Conservation (phyloP, 2,888 invertebrate species). For the Craniophora ligustri region DNA sequence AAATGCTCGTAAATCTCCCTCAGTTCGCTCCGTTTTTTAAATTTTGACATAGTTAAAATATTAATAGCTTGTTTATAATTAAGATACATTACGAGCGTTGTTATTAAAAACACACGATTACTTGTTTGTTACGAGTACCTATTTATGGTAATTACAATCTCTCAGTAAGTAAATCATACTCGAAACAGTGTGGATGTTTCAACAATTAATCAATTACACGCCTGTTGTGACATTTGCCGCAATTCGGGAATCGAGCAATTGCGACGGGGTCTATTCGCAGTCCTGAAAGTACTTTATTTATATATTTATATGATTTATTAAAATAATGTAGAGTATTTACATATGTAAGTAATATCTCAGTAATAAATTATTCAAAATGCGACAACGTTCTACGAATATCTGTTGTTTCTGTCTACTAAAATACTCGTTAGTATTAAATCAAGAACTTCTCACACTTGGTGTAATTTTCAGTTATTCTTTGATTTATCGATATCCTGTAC, state of each 20-base stretch:
- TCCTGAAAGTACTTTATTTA: background rate
- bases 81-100: slow-evolving; percentile 19
- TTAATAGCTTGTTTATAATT: slow-evolving; percentile 57
- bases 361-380: background rate
- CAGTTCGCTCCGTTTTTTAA: slow-evolving; percentile 73
- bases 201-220: slow-evolving; percentile 19
- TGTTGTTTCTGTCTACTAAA: background rate
- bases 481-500: no score
- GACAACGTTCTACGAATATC: background rate
- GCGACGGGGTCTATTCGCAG: slow-evolving; percentile 16
- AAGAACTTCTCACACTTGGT: no score
- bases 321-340: no score
- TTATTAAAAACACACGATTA: slow-evolving; percentile 6
- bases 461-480: no score
- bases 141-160: background rate
- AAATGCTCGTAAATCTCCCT: slow-evolving; percentile 81
- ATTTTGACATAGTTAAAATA: slow-evolving; percentile 74
- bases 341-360: background rate
- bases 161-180: background rate
- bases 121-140: background rate
- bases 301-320: background rate
- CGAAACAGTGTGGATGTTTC: slow-evolving; percentile 1
- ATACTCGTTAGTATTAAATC: background rate
- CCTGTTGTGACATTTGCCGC: slow-evolving; percentile 1
- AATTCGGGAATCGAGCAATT: slow-evolving; percentile 9